Evolutionary conservation across 1,140 invertebrate species (phyloP).

Genomic region (Drosophila tsacasi): DNA sequence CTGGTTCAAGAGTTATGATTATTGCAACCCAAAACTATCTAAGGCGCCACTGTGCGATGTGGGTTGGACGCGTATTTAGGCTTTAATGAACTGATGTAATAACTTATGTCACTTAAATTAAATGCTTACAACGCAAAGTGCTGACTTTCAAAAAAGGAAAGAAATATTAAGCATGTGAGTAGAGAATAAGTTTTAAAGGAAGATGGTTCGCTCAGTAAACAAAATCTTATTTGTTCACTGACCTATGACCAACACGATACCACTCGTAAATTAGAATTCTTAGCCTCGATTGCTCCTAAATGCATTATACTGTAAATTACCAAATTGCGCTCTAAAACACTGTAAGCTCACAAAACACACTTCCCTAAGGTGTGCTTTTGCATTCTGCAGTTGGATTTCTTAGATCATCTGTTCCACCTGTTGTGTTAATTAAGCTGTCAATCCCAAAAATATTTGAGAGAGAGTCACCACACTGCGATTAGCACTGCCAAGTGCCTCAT

Average conservation of each 20-base stretch:
- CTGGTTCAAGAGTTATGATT: too few species aligned
- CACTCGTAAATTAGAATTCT: background rate
- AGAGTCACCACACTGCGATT: constrained; percentile 15
- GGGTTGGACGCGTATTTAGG: too few species aligned
- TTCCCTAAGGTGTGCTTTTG: background rate
- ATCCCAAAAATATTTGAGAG: constrained; percentile 8
- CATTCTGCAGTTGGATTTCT: background rate
- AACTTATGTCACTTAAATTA: too few species aligned
- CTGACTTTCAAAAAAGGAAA: too few species aligned
- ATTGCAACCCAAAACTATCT: too few species aligned
- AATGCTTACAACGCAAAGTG: too few species aligned
- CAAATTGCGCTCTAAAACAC: background rate
- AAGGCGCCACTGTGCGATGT: too few species aligned
- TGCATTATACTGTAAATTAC: background rate
- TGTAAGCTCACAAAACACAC: background rate
- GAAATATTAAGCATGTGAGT: background rate
- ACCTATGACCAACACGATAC: background rate
- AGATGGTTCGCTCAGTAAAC: background rate
- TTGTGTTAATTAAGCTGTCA: constrained; percentile 44
- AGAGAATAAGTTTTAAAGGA: background rate
- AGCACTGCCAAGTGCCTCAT: constrained; percentile 38
- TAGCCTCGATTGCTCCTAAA: background rate
- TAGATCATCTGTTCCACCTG: background rate
- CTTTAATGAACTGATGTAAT: too few species aligned
- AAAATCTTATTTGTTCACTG: background rate